phyloP scores from a whole-genome alignment of 2,113 vertebrate species.

The Nibea albiflora region DNA sequence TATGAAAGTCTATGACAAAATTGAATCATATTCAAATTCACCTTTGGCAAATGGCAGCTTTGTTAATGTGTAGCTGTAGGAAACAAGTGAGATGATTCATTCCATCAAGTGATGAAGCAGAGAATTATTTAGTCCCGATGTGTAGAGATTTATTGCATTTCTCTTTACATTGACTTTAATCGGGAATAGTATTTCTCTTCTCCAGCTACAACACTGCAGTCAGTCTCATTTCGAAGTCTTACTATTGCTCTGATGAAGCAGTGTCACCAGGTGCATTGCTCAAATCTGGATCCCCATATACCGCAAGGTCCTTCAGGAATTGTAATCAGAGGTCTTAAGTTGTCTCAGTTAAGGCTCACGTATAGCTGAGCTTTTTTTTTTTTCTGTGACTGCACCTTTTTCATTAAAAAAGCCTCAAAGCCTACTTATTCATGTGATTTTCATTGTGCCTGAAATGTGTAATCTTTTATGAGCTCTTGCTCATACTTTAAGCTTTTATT shows the following conservation, averaged over 20 bases:
- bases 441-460: slow-evolving; percentile 10
- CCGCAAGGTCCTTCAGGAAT: not conserved
- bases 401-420: not conserved
- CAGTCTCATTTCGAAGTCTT: not conserved
- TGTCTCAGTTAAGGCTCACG: not conserved
- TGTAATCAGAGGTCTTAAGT: not conserved
- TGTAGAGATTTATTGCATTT: not conserved
- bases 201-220: not conserved
- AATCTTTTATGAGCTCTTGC: not conserved
- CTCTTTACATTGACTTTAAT: not conserved
- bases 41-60: not conserved
- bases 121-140: not conserved
- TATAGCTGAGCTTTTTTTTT: not conserved
- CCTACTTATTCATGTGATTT: not conserved
- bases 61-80: not conserved
- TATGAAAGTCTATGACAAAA: not conserved
- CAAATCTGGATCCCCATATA: not conserved
- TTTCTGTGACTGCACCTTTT: not conserved
- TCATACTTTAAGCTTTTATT: slow-evolving; percentile 13
- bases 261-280: not conserved
- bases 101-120: not conserved
- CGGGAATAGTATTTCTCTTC: not conserved
- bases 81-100: not conserved
- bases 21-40: not conserved
- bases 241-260: not conserved